phyloP scores from a whole-genome alignment of 2,888 invertebrate genomes.

The Epinotia ramella region DNA sequence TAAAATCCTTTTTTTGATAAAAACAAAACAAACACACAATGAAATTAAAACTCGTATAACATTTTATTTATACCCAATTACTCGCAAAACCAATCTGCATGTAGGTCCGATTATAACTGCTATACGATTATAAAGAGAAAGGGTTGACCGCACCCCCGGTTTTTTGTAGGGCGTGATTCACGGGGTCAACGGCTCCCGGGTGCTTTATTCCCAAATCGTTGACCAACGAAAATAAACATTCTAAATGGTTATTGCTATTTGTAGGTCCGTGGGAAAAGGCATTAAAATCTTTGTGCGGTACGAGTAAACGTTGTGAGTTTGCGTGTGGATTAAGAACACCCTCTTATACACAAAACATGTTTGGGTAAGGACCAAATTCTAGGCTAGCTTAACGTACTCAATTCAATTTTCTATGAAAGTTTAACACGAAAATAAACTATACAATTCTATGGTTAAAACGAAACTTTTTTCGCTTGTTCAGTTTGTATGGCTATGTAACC shows the following conservation, averaged over 20 bases:
- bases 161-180: conserved; percentile 48
- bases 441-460: too few species aligned
- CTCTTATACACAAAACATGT: background rate
- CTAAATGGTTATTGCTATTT: conserved; percentile 30
- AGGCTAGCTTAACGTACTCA: too few species aligned
- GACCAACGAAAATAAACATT: conserved; percentile 46
- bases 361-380: background rate
- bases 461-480: too few species aligned
- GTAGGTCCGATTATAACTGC: conserved; percentile 30
- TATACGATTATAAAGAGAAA: conserved; percentile 49
- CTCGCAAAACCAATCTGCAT: conserved; percentile 38
- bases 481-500: too few species aligned
- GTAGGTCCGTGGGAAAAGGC: conserved; percentile 32
- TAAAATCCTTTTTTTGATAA: background rate
- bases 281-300: conserved; percentile 10
- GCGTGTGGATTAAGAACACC: background rate
- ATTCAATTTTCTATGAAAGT: background rate
- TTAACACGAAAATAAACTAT: too few species aligned
- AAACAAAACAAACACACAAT: conserved; percentile 15
- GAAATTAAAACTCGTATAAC: conserved; percentile 10
- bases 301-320: background rate
- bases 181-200: conserved; percentile 48
- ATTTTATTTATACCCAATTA: conserved; percentile 33
- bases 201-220: conserved; percentile 35
- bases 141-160: conserved; percentile 54